A percentile compares a stretch with the other conserved stretches of the same genome.
Evolutionary conservation across 2,113 vertebrate species (phyloP).

Genomic region (Uropsilus gracilis): DNA sequence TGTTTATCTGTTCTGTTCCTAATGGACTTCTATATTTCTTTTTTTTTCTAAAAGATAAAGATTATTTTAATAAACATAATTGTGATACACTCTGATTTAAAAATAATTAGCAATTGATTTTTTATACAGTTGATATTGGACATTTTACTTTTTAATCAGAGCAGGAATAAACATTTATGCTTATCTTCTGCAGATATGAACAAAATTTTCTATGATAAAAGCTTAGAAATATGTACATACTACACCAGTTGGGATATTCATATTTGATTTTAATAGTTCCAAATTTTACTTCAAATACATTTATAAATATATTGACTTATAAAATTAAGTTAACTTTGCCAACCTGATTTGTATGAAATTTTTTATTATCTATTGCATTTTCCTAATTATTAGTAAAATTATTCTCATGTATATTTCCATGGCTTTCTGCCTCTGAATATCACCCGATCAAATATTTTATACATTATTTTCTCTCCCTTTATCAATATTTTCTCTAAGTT

Average conservation of each 20-base stretch:
- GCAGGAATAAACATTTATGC: not conserved
- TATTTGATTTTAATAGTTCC: not conserved
- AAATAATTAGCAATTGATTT: too few species aligned
- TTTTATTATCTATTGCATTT: not conserved
- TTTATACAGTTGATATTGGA: too few species aligned
- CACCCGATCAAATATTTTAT: not conserved
- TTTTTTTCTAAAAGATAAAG: not conserved
- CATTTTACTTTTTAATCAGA: too few species aligned
- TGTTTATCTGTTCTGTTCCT: not conserved
- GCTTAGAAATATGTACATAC: not conserved
- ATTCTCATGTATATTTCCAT: not conserved
- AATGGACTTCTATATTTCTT: not conserved
- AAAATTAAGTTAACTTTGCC: not conserved
- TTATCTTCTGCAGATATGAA: not conserved
- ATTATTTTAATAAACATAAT: too few species aligned
- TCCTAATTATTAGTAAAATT: not conserved
- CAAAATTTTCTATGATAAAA: not conserved
- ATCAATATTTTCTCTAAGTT: not conserved
- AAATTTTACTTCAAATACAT: not conserved
- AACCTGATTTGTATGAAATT: not conserved
- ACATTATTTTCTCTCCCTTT: not conserved
- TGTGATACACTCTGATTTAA: too few species aligned
- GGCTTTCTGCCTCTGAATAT: not conserved
- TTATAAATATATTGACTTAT: not conserved
- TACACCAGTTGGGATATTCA: not conserved